Base-by-base conservation (phyloP, 2,113 vertebrate species). In the Columba janthina region DNA sequence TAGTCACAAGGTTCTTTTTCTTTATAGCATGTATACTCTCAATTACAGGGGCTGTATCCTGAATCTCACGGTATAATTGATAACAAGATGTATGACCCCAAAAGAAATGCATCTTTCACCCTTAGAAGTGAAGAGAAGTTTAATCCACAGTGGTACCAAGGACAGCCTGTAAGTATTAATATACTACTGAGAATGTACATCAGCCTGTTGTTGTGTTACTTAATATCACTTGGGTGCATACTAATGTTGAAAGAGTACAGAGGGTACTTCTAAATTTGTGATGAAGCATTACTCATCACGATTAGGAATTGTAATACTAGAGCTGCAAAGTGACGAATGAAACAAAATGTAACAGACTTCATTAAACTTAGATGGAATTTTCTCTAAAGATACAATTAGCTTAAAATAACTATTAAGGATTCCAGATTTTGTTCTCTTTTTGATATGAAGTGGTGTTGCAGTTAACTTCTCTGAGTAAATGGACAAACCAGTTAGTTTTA, bases 1-100 rank as follows among this genome's bases (percentile, higher is more conserved):
- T 48, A 71, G 25, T 17, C 4, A 5, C 19, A 74, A 85, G 9
- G 17, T 51, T 88, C 19, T 88, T 79, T 51, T 51, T 85, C 19
- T 88, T 79, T 51, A 31, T 20, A 54, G 4, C 10, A 3, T 5
- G 6, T 66, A 19, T 29, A 4, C 18, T 95, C 2, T 94, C 26
- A 51, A 88, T 96, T 96, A 19, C 96, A 99, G 99, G 99, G 99
- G 51, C 98, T 99, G 67, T 99, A 99, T 97, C 99, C 99, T 19
- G 99, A 99, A 97, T 99, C 99, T 57, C 99, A 99, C 81, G 99
- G 99, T 48, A 98, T 99, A 61, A 98, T 99, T 83, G 99, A 99
- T 96, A 99, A 99, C 97, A 99, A 99, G 97, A 99, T 99, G 97
- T 99, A 99, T 73, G 99, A 99, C 36, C 98, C 98, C 62, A 95